These are phyloP conservation scores for Amphilophus citrinellus DNA, from an alignment of 2,113 vertebrate species.

Conservation along the genomic window DNA sequence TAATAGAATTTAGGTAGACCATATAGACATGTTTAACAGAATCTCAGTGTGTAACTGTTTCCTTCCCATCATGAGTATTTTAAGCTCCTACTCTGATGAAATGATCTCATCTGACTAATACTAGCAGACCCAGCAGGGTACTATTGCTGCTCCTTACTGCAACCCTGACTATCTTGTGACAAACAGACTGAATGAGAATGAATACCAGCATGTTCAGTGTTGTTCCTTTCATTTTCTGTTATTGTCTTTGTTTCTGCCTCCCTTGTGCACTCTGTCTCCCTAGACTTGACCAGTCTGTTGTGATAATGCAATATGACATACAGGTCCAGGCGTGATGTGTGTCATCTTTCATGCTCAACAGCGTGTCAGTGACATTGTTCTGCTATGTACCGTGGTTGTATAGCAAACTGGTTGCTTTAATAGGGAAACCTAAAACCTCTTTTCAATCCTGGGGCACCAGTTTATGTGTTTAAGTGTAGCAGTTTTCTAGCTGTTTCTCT, in stretches of 20 bases:
- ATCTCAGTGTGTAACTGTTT: not conserved
- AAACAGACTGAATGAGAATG: slow-evolving; percentile 58
- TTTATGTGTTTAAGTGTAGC: not conserved
- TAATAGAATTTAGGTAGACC: not conserved
- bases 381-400: slow-evolving; percentile 43
- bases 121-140: slow-evolving; percentile 39
- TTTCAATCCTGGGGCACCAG: not conserved
- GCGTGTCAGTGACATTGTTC: slow-evolving; percentile 56
- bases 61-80: slow-evolving; percentile 5
- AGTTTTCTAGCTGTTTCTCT: not conserved
- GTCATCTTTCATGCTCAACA: slow-evolving; percentile 69
- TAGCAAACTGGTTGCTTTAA: slow-evolving; percentile 43
- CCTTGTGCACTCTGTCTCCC: slow-evolving; percentile 36
- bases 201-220: slow-evolving; percentile 64
- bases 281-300: slow-evolving; percentile 54
- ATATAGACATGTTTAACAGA: not conserved
- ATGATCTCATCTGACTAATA: slow-evolving; percentile 38
- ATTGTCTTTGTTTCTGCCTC: slow-evolving; percentile 47
- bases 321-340: slow-evolving; percentile 62
- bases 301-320: slow-evolving; percentile 70
- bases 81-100: slow-evolving; percentile 15
- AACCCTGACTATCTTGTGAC: slow-evolving; percentile 42
- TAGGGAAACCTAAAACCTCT: not conserved
- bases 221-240: slow-evolving; percentile 65
- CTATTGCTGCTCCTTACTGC: slow-evolving; percentile 19